A percentile compares a stretch with the other conserved stretches of the same genome.
Conservation (phyloP, 2,113 vertebrate genomes). For the Melanocharis versteri region DNA sequence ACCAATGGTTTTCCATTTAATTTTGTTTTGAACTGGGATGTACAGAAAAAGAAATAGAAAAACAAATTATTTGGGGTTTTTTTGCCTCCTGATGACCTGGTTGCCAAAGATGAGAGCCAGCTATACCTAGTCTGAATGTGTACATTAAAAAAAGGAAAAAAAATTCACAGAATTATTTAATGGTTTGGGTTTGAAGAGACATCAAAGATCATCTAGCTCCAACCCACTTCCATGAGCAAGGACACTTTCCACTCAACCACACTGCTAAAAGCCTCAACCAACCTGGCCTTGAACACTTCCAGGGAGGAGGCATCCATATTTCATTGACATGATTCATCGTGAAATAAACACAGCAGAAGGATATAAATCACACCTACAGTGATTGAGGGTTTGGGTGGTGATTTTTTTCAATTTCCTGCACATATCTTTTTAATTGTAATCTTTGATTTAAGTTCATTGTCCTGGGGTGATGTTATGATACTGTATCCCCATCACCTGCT, state of each 20-base stretch:
- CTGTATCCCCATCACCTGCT: too few species aligned
- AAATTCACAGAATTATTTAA: background rate
- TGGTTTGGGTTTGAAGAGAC: background rate
- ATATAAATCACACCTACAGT: background rate
- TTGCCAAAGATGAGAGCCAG: background rate
- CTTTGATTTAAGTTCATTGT: background rate
- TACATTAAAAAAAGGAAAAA: background rate
- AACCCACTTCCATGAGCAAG: background rate
- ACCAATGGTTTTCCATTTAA: background rate
- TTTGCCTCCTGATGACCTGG: background rate
- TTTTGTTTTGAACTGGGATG: background rate
- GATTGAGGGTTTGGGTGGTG: background rate
- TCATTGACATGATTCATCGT: background rate
- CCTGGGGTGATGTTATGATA: too few species aligned
- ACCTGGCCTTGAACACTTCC: background rate
- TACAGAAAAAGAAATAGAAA: background rate
- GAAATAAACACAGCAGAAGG: background rate
- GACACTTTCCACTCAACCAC: background rate
- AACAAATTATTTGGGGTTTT: background rate
- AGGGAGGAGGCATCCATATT: background rate
- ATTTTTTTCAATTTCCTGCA: background rate
- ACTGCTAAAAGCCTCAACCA: background rate
- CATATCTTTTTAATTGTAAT: background rate
- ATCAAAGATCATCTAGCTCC: background rate
- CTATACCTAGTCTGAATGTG: background rate